Conservation (phyloP, 2,888 invertebrate genomes). For the Cheilosia urbana region DNA sequence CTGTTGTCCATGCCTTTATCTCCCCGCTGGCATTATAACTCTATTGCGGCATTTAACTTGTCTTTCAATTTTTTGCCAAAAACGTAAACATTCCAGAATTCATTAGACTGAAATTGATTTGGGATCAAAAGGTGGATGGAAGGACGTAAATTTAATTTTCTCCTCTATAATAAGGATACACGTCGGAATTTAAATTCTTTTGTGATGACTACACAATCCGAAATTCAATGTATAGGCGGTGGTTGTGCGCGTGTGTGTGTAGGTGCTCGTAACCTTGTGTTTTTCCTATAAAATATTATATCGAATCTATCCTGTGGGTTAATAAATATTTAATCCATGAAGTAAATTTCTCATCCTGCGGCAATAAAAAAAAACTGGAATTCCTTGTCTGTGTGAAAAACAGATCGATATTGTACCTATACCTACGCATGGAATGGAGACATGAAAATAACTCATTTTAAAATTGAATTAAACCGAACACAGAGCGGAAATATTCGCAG, state of each 20-base stretch:
- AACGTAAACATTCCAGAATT: slow-evolving; percentile 68
- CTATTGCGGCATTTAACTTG: slow-evolving; percentile 65
- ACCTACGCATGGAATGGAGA: slow-evolving; percentile 11
- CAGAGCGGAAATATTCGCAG: slow-evolving; percentile 52
- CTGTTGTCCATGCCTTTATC: slow-evolving; percentile 16
- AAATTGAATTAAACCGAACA: slow-evolving; percentile 71
- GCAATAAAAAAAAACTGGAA: slow-evolving; percentile 56
- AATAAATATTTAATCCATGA: slow-evolving; percentile 70
- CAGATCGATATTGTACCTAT: slow-evolving; percentile 57
- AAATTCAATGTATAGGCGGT: slow-evolving; percentile 4
- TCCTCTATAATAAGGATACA: slow-evolving; percentile 43
- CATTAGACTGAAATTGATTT: slow-evolving; percentile 74
- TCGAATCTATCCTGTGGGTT: slow-evolving; percentile 67
- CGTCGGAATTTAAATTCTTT: slow-evolving; percentile 66
- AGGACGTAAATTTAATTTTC: slow-evolving; percentile 58
- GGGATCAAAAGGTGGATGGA: slow-evolving; percentile 59
- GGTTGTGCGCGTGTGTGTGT: background rate
- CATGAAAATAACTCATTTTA: slow-evolving; percentile 42
- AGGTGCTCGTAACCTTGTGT: slow-evolving; percentile 50
- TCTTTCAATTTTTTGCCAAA: slow-evolving; percentile 28
- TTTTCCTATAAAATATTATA: slow-evolving; percentile 35
- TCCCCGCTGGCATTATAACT: slow-evolving; percentile 37
- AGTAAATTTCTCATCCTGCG: slow-evolving; percentile 47
- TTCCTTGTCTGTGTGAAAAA: slow-evolving; percentile 54
- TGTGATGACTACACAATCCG: slow-evolving; percentile 56